phyloP scores from a whole-genome alignment of 2,797 vertebrate species.

The Myotis pilosus region DNA sequence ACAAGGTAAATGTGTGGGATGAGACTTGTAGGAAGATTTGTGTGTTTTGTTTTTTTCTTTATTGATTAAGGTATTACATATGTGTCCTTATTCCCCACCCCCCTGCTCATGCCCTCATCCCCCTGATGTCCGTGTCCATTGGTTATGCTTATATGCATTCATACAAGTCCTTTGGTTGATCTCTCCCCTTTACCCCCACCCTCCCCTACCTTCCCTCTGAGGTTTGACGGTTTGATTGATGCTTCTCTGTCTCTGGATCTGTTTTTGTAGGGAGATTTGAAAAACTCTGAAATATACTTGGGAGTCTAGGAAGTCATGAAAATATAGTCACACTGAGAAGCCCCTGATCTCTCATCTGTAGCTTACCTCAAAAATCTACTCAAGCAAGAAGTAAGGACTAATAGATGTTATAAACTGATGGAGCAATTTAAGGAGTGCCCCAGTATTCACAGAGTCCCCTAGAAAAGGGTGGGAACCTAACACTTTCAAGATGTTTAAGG shows the following conservation, averaged over 20 bases:
- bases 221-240: too few species aligned
- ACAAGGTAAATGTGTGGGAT: background rate
- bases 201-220: too few species aligned
- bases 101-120: too few species aligned
- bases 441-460: background rate
- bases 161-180: too few species aligned
- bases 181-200: too few species aligned
- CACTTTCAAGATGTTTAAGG: background rate
- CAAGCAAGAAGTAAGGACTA: background rate
- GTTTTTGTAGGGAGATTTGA: background rate
- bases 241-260: too few species aligned
- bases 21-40: background rate
- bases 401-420: background rate
- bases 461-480: background rate
- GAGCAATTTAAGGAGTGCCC: background rate
- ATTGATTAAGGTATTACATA: too few species aligned
- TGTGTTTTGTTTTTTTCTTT: too few species aligned
- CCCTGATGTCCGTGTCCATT: too few species aligned
- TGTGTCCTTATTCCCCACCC: too few species aligned
- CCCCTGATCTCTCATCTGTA: background rate
- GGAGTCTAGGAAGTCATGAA: background rate
- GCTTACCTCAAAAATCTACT: background rate
- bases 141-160: too few species aligned
- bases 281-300: background rate
- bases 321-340: background rate